These are phyloP conservation scores for Cyphomyrus plagiostoma DNA, from an alignment of 2,113 vertebrate genomes.

Conservation along the genomic window DNA sequence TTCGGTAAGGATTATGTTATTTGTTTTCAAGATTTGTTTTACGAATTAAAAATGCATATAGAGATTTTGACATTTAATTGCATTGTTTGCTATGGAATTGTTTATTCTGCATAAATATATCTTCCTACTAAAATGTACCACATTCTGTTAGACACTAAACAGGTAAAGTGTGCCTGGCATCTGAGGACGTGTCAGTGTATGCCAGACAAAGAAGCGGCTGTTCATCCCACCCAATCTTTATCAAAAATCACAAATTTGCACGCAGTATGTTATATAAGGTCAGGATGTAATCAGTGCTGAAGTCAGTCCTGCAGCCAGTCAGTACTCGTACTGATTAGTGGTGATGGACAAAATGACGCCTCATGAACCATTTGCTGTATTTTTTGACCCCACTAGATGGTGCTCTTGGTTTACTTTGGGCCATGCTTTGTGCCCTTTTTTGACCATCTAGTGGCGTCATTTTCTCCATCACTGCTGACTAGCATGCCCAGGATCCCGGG, in stretches of 20 bases:
- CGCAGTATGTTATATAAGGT: neutral
- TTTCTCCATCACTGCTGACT: neutral
- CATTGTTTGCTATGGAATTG: neutral
- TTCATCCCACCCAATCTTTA: neutral
- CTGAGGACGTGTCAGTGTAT: neutral
- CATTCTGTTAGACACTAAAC: neutral
- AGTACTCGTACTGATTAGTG: neutral
- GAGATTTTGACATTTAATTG: neutral
- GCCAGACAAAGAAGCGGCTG: neutral
- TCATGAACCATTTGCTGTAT: neutral
- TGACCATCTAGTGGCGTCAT: neutral
- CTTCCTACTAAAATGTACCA: neutral
- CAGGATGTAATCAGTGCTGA: neutral
- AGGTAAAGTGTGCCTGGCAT: neutral
- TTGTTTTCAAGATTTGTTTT: neutral
- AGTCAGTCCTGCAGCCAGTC: neutral
- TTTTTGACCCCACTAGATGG: neutral
- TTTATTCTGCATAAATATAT: neutral
- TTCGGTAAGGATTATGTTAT: neutral
- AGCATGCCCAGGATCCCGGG: neutral
- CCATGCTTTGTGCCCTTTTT: neutral
- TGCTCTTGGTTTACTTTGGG: neutral
- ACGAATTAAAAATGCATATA: neutral
- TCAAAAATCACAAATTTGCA: neutral
- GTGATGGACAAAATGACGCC: neutral